Base-by-base conservation (phyloP, 2,797 vertebrate genomes). In the Bradypodion ventrale region DNA sequence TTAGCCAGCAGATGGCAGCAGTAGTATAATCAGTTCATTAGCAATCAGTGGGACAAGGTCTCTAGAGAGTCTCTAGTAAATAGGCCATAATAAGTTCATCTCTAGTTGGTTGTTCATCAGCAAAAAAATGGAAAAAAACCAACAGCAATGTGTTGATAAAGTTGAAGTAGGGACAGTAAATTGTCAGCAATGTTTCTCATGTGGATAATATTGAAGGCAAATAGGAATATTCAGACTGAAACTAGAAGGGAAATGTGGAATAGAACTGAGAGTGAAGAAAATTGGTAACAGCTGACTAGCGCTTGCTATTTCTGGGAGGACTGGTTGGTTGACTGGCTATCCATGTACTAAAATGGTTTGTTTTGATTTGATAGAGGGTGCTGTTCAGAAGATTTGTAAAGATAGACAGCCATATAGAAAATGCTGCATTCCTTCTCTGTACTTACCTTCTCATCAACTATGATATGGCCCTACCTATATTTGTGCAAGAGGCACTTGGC, bases 1-100 rank as follows among this genome's bases (percentile, higher is more conserved):
- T 63, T n/a, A 9, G n/a, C 65, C 87, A 78, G 85, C 62, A 84
- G 87, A 44, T 84, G 87, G 85, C 85, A 87, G 75, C 79, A 75
- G 59, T 27, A 69, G 75, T 70, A 68, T 59, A 60, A 0, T 32
- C 37, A 77, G 42, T 27, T 13, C 62, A 21, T 15, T 9, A 49
- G 42, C 42, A 32, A 46, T 66, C n/a, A 44, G 3, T 78, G 59
- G 52, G 66, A n/a, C n/a, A n/a, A n/a, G n/a, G n/a, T n/a, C n/a
- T n/a, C 32, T 56, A 68, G 52, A n/a, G 42, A 49, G 10, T 32
- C 62, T 59, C 25, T 44, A 9, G 35, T 56, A 15, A 56, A 63
- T 60, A 59, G 62, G 13, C 10, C 35, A 16, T 40, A 80, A 8
- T 29, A 29, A 42, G 25, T 68, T 73, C 32, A 21, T 9, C 62